Conservation (phyloP, 2,888 invertebrate species). For the Dorcus hopei region DNA sequence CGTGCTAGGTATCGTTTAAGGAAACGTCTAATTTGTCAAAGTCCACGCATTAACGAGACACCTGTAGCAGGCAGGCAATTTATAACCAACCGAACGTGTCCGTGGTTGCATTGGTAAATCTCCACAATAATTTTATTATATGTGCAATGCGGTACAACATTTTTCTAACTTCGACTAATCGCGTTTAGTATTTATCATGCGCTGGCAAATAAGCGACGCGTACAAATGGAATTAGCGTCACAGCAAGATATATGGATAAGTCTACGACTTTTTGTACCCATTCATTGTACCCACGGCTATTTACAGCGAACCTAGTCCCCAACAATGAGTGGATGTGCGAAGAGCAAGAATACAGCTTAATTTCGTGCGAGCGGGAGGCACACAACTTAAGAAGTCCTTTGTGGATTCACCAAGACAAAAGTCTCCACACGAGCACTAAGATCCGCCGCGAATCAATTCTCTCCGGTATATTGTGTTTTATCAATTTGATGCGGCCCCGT, state of each 20-base stretch:
- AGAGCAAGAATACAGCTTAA: background rate
- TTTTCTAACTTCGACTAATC: background rate
- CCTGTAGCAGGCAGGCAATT: too few species aligned
- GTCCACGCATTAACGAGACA: too few species aligned
- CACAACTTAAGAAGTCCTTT: background rate
- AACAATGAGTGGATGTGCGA: background rate
- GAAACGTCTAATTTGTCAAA: too few species aligned
- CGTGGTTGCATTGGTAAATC: too few species aligned
- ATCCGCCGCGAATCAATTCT: constrained; percentile 22
- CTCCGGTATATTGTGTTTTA: constrained; percentile 30
- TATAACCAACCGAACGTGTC: too few species aligned
- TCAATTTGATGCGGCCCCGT: constrained; percentile 33
- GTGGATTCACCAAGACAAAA: background rate
- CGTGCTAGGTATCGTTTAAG: too few species aligned
- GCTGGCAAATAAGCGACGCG: constrained; percentile 3
- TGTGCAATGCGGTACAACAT: too few species aligned
- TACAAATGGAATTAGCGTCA: constrained; percentile 7
- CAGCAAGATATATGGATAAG: constrained; percentile 1
- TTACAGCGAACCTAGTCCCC: background rate
- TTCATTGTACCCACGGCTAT: background rate
- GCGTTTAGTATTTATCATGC: background rate
- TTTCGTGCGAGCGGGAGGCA: background rate
- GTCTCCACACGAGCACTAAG: constrained; percentile 1
- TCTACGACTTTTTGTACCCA: background rate
- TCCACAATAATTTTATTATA: too few species aligned